Evolutionary conservation across 64 coral and sea anemone genomes (phyloP).

Genomic region (Astreopora myriophthalma): DNA sequence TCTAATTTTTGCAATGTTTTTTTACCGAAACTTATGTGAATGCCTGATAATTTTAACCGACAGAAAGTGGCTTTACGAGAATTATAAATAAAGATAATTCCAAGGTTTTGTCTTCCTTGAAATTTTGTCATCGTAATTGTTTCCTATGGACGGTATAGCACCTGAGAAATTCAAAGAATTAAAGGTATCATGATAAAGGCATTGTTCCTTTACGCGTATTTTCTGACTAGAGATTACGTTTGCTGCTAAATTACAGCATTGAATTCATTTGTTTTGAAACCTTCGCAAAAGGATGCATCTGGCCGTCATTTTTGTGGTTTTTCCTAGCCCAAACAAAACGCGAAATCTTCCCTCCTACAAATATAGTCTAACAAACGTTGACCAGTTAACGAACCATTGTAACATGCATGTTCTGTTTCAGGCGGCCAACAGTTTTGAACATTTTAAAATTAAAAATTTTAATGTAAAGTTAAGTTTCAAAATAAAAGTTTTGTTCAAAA

Average conservation of each 20-base stretch:
- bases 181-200: not conserved
- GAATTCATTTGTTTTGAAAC: not conserved
- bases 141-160: not conserved
- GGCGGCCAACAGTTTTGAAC: not conserved
- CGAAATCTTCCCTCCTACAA: not conserved
- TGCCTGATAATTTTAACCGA: not conserved
- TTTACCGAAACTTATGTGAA: too few species aligned
- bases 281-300: not conserved
- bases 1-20: not conserved
- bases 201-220: not conserved
- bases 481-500: not conserved
- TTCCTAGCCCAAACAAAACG: slow-evolving; percentile 8
- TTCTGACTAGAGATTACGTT: not conserved
- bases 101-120: not conserved
- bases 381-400: not conserved
- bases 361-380: not conserved
- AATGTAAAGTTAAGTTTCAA: not conserved
- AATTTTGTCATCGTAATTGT: not conserved
- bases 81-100: not conserved
- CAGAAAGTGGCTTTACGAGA: slow-evolving; percentile 1
- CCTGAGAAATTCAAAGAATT: not conserved
- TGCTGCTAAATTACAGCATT: not conserved
- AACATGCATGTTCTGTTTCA: not conserved
- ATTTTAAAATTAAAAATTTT: not conserved
- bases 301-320: slow-evolving; percentile 20